Percentiles rank a stretch among this genome's conserved stretches.
These are phyloP conservation scores for Ophioderma brevispina DNA, from an alignment of 35 echinoderm and acorn worm genomes.

Conservation along the genomic window DNA sequence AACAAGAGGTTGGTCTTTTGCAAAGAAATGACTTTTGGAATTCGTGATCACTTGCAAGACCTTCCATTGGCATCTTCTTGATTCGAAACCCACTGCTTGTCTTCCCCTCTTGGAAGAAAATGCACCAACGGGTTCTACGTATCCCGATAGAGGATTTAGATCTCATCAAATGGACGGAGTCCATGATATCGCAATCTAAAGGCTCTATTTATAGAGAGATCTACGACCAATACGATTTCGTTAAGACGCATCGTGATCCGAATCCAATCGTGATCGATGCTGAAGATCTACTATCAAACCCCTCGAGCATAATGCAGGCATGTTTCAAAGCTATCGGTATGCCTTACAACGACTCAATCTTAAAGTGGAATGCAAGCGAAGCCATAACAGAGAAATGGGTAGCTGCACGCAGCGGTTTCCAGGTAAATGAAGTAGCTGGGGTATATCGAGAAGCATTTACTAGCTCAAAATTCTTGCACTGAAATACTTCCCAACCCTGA, in stretches of 20 bases:
- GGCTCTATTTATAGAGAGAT: neutral
- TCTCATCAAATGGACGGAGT: neutral
- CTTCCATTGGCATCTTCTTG: neutral
- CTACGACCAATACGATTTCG: neutral
- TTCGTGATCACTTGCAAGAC: neutral
- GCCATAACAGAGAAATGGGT: neutral
- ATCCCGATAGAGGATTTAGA: neutral
- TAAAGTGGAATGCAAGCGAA: conserved; percentile 51
- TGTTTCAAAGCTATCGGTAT: conserved; percentile 44
- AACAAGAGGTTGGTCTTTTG: neutral
- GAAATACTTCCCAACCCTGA: neutral
- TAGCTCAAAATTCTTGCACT: neutral
- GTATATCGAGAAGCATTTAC: neutral
- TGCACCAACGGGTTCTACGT: neutral
- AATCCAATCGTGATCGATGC: conserved; percentile 62
- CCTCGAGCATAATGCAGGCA: conserved; percentile 25
- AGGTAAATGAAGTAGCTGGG: neutral
- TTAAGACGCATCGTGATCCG: conserved; percentile 14
- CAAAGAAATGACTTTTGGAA: neutral
- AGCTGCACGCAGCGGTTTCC: neutral
- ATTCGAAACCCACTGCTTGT: neutral
- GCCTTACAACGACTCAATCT: conserved; percentile 30
- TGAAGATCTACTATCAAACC: conserved; percentile 48
- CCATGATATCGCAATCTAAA: neutral
- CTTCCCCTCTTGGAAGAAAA: neutral